Base-by-base conservation (phyloP, 2,888 invertebrate genomes). In the Meteorus cinctellus region DNA sequence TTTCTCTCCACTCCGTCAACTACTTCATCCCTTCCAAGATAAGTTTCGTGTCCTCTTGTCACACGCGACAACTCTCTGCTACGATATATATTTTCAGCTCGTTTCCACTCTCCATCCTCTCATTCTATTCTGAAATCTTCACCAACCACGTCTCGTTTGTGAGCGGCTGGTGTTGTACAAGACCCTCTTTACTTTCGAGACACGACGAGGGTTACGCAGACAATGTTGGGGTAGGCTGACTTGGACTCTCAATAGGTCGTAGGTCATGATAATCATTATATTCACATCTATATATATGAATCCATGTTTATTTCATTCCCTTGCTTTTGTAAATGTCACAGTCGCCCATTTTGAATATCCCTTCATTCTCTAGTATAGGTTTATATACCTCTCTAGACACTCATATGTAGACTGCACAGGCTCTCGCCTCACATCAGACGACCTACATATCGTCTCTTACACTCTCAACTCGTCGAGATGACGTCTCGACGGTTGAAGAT, bases 71-170 rank as follows among this genome's bases (percentile, higher is more conserved):
- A 31, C 24, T 14, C 75, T 55, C 45, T 48, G 41, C 71, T 29
- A 65, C 69, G 51, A 65, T 60, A 66, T 55, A 55, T 84, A 83
- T 79, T 82, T 83, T 81, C 81, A 76, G 74, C 74, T 80, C 76
- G 72, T 79, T 82, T 75, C 76, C 80, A 76, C 81, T 77, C 68
- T 48, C 75, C 60, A 55, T 65, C 51, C 73, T 74, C 77, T 65
- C 72, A 71, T 60, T 60, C 72, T 31, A 34, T 55, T 19, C 70
- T 60, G n/a, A 27, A 31, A 71, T 68, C 74, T 72, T 60, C 65
- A 55, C 51, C 72, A 51, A 19, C 60, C 62, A 29, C 62, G 62
- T 62, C 31, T 62, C 16, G 29, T 62, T 31, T 29, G 62, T 62
- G 55, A 24, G 24, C 19, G 55, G 5, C n/a, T 55, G 55, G 19